A percentile compares a stretch with the other conserved stretches of the same genome.
These are phyloP conservation scores for Mixornis gularis DNA, from an alignment of 2,113 vertebrate genomes.

Conservation along the genomic window DNA sequence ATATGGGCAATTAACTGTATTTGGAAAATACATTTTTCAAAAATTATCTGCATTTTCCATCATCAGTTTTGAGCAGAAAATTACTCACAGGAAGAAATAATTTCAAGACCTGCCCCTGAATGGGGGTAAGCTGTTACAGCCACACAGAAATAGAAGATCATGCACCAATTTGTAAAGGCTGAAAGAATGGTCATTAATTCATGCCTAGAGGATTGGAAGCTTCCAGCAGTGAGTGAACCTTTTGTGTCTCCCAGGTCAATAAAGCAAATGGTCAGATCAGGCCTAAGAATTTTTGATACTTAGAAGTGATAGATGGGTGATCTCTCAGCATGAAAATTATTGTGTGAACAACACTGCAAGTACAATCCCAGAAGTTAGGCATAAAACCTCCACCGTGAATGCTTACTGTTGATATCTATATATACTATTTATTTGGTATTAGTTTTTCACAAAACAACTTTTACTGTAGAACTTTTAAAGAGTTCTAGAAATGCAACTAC, in stretches of 20 bases:
- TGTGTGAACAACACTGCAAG: not conserved
- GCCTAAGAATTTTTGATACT: not conserved
- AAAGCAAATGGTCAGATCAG: not conserved
- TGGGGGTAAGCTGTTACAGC: not conserved
- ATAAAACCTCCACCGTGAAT: not conserved
- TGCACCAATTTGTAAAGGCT: fast-evolving
- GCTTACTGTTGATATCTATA: not conserved
- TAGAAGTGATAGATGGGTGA: not conserved
- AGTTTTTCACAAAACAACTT: not conserved
- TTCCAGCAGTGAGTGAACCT: not conserved
- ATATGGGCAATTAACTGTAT: not conserved
- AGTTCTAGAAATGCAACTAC: not conserved
- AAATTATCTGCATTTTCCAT: not conserved
- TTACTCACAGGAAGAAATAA: not conserved
- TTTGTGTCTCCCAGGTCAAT: not conserved
- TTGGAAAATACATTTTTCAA: not conserved
- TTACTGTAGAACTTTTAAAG: not conserved
- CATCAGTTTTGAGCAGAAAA: not conserved
- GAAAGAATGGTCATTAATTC: not conserved
- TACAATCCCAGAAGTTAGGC: not conserved
- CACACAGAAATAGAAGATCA: not conserved
- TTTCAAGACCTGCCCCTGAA: not conserved
- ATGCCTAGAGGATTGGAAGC: not conserved
- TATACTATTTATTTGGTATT: not conserved
- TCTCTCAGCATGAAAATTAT: not conserved